Evolutionary conservation across 2,888 invertebrate species (phyloP).

Genomic region (Pomacea canaliculata): DNA sequence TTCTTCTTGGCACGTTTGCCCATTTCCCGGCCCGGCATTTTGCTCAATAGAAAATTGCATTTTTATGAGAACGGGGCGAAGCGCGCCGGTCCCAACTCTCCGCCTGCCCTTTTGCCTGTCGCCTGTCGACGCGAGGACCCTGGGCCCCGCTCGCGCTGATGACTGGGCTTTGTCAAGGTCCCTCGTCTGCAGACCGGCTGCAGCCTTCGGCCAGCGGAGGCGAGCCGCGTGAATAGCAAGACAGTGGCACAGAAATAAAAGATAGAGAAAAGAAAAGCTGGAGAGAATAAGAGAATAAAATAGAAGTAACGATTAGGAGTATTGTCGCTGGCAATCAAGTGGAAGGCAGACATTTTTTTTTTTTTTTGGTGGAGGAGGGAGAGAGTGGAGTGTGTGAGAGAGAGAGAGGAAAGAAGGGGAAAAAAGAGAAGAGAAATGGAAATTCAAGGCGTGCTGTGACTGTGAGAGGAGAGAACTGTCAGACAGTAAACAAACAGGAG

Average conservation of each 20-base stretch:
- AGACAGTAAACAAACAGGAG: no score
- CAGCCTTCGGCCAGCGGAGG: not conserved
- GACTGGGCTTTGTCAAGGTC: conserved; percentile 7
- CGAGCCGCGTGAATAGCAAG: not conserved
- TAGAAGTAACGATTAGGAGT: no score
- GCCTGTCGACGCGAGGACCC: not conserved
- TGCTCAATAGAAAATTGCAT: conserved; percentile 35
- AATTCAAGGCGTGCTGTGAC: no score
- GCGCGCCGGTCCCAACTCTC: not conserved
- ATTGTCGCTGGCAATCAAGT: not conserved
- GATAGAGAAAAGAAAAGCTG: not conserved
- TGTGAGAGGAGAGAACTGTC: not conserved
- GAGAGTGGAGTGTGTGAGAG: not conserved
- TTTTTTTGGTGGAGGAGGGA: no score
- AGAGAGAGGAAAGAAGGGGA: not conserved
- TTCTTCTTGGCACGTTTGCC: conserved; percentile 31
- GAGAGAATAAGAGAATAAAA: not conserved
- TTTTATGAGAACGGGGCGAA: conserved; percentile 30
- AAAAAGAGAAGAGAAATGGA: not conserved
- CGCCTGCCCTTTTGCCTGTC: not conserved
- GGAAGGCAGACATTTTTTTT: not conserved
- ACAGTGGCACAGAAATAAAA: not conserved
- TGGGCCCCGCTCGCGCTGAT: not conserved
- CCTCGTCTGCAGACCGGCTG: not conserved
- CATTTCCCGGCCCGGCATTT: conserved; percentile 24